Percentiles rank a stretch among this genome's conserved stretches.
phyloP scores from a whole-genome alignment of 1,140 invertebrate genomes.

The Rhopalosiphum maidis region DNA sequence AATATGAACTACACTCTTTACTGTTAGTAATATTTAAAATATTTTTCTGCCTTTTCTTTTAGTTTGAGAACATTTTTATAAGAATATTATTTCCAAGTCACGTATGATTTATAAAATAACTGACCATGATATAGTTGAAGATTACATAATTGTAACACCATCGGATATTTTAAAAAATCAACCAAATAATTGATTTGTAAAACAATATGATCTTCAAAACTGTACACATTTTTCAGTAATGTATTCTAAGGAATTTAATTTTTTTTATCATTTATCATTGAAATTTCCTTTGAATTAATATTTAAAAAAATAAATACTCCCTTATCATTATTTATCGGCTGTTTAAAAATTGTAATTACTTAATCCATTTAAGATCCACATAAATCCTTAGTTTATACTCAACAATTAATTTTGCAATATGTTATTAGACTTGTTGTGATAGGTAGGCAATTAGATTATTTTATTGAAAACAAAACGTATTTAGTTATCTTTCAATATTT shows the following conservation, averaged over 20 bases:
- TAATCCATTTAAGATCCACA: neutral
- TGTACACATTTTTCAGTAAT: neutral
- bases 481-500: neutral
- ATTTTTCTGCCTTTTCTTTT: neutral
- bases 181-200: conserved; percentile 5
- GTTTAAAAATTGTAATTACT: neutral
- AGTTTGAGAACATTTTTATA: neutral
- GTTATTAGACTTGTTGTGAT: neutral
- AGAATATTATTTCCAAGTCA: conserved; percentile 9
- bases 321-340: neutral
- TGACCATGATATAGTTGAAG: neutral
- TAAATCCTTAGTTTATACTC: neutral
- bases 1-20: neutral
- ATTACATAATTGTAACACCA: neutral
- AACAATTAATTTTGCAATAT: neutral
- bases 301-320: neutral
- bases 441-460: neutral
- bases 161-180: neutral
- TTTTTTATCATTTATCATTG: conserved; percentile 1
- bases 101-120: conserved; percentile 16
- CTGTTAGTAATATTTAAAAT: neutral
- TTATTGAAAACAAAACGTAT: neutral
- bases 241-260: conserved; percentile 21
- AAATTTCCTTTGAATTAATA: neutral
- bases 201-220: neutral